A percentile compares a stretch with the other conserved stretches of the same genome.
Evolutionary conservation across 64 coral and sea anemone species (phyloP).

Genomic region (Stichodactyla mertensii): DNA sequence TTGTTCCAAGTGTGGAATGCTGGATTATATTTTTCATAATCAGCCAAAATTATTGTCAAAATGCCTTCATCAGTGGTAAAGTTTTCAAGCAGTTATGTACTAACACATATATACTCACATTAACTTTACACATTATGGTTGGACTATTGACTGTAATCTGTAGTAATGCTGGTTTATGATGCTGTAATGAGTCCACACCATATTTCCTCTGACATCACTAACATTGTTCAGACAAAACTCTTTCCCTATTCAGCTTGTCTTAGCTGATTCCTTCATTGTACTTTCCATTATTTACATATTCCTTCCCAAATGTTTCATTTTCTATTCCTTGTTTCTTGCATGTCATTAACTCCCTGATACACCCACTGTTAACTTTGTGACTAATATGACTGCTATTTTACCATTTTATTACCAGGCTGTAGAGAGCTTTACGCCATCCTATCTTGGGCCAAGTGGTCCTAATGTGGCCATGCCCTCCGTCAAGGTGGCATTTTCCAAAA

Average conservation of each 20-base stretch:
- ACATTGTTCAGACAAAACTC: background rate
- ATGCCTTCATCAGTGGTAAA: background rate
- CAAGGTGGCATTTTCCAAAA: slow-evolving; percentile 67
- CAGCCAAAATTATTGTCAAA: background rate
- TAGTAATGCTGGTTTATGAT: background rate
- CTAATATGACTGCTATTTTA: background rate
- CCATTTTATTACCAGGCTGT: slow-evolving; percentile 45
- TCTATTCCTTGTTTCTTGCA: slow-evolving; percentile 15
- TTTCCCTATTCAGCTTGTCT: slow-evolving; percentile 7
- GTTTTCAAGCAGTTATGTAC: too few species aligned
- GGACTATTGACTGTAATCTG: background rate
- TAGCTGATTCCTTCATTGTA: slow-evolving; percentile 9
- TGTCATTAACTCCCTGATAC: background rate
- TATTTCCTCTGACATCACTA: background rate
- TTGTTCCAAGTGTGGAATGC: background rate
- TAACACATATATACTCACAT: background rate
- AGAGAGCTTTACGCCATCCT: slow-evolving; percentile 51
- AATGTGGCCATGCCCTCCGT: slow-evolving; percentile 98
- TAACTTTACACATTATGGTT: background rate
- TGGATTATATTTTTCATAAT: background rate
- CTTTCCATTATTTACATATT: background rate
- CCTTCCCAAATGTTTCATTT: slow-evolving; percentile 12
- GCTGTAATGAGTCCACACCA: background rate
- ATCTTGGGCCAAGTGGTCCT: slow-evolving; percentile 65
- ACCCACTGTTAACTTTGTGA: background rate